phyloP scores from a whole-genome alignment of 2,888 invertebrate species.

The Hyppa rectilinea region DNA sequence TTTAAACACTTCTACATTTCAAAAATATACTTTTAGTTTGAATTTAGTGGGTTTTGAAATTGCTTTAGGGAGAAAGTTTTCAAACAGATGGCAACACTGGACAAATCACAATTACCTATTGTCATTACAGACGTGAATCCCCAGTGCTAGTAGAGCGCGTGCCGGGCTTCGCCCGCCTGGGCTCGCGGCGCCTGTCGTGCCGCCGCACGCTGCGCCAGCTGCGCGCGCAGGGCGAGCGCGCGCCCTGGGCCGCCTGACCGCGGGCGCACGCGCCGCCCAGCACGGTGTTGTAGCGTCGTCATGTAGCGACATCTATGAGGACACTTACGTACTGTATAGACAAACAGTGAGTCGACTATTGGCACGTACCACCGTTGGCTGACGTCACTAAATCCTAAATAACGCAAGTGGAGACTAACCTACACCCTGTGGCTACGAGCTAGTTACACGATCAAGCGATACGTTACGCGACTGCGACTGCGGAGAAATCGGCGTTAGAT shows the following conservation, averaged over 20 bases:
- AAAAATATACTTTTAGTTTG: no score
- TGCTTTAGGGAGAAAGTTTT: no score
- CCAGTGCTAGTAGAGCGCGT: conserved; percentile 92
- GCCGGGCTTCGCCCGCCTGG: conserved; percentile 95
- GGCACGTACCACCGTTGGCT: neutral
- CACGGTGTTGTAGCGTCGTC: conserved; percentile 3
- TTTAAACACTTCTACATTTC: no score
- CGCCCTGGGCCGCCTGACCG: conserved; percentile 46
- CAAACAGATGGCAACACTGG: no score
- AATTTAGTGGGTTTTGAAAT: no score
- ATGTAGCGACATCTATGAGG: neutral
- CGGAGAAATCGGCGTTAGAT: neutral
- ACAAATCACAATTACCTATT: no score
- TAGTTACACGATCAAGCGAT: neutral
- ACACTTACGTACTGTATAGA: no score
- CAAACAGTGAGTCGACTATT: neutral
- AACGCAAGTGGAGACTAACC: neutral
- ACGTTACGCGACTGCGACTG: no score
- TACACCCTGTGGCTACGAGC: neutral
- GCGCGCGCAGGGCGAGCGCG: conserved; percentile 76
- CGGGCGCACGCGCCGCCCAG: neutral
- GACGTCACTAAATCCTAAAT: neutral
- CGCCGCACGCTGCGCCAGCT: conserved; percentile 99
- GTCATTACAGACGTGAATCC: conserved; percentile 83
- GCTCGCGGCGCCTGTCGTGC: conserved; percentile 98